A percentile compares a stretch with the other conserved stretches of the same genome.
Evolutionary conservation across 1,140 invertebrate genomes (phyloP).

Genomic region (Hormaphis cornu): DNA sequence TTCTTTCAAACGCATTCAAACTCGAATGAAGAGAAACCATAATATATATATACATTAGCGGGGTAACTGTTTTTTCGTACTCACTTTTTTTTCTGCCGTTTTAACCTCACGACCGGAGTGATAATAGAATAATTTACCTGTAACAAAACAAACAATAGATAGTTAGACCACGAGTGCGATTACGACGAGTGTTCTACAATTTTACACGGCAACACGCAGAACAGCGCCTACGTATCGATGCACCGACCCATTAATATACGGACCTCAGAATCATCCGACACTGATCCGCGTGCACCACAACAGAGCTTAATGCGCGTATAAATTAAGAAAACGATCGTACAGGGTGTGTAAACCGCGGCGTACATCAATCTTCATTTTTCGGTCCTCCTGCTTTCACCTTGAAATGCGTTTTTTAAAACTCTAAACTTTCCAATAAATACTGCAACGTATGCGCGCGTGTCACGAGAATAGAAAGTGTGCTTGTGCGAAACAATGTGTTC

Average conservation of each 20-base stretch:
- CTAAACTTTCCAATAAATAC: conserved; percentile 16
- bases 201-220: too few species aligned
- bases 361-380: conserved; percentile 10
- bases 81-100: conserved; percentile 9
- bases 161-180: not conserved
- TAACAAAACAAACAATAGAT: conserved; percentile 27
- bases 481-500: not conserved
- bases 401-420: conserved; percentile 8
- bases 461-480: conserved; percentile 11
- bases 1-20: not conserved
- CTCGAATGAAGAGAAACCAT: not conserved
- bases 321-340: conserved; percentile 6
- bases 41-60: too few species aligned
- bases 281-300: not conserved
- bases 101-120: not conserved
- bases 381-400: conserved; percentile 4
- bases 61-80: too few species aligned
- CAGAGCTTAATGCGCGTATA: not conserved
- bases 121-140: conserved; percentile 3
- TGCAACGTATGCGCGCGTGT: not conserved
- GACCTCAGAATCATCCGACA: not conserved
- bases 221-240: not conserved
- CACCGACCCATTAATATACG: too few species aligned
- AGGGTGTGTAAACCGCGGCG: too few species aligned
- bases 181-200: not conserved